Evolutionary conservation across 2,888 invertebrate species (phyloP).

Genomic region (Syrista parreyssii): DNA sequence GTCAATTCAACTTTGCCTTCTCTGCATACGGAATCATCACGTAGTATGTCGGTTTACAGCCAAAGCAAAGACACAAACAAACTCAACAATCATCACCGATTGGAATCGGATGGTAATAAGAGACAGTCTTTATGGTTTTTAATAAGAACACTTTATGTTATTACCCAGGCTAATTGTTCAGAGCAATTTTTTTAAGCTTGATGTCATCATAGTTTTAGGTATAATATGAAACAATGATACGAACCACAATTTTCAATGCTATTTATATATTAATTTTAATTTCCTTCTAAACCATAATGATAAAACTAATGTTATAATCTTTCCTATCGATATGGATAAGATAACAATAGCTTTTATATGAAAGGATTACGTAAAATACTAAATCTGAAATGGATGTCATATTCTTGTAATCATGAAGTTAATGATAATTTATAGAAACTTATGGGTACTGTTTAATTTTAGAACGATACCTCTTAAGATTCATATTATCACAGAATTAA

Average conservation of each 20-base stretch:
- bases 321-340: neutral
- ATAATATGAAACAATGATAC: neutral
- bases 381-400: neutral
- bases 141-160: neutral
- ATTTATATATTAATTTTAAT: neutral
- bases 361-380: neutral
- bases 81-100: constrained; percentile 34
- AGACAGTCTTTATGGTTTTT: neutral
- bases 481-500: neutral
- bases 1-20: constrained; percentile 33
- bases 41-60: constrained; percentile 43
- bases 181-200: neutral
- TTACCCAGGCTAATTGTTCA: neutral
- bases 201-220: neutral
- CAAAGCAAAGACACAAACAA: constrained; percentile 42
- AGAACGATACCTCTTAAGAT: neutral
- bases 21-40: constrained; percentile 28
- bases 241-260: neutral
- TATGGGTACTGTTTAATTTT: neutral
- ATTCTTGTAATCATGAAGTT: neutral
- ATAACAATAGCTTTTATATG: neutral
- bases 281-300: neutral
- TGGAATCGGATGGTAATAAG: constrained; percentile 44
- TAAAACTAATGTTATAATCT: neutral
- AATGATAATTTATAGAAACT: neutral